Percentiles rank a stretch among this genome's conserved stretches.
Evolutionary conservation across 2,113 vertebrate species (phyloP).

Genomic region (Triplophysa siluroides): DNA sequence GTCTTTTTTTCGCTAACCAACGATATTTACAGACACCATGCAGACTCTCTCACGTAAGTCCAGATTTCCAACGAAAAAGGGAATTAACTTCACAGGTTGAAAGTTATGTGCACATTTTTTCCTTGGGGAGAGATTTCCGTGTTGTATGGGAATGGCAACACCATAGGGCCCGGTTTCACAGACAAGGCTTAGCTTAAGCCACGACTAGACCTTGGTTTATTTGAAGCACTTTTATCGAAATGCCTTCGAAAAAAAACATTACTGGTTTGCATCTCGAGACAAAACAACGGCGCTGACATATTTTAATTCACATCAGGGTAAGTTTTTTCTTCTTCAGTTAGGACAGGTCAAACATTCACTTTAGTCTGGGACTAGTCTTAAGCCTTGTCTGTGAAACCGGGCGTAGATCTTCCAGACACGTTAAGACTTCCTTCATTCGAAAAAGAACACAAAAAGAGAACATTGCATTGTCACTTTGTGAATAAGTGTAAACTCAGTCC

Average conservation of each 20-base stretch:
- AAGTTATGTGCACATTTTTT: constrained; percentile 55
- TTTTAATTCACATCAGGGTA: no score
- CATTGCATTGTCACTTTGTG: constrained; percentile 44
- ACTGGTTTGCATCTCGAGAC: no score
- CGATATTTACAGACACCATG: constrained; percentile 81
- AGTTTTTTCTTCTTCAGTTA: no score
- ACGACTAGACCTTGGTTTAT: no score
- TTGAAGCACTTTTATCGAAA: no score
- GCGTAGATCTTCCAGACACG: constrained; percentile 35
- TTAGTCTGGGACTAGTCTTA: no score
- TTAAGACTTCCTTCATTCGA: constrained; percentile 50
- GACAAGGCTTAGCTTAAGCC: no score
- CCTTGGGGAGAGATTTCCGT: constrained; percentile 37
- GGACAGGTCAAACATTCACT: no score
- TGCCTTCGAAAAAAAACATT: no score
- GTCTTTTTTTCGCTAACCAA: constrained; percentile 63
- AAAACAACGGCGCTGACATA: no score
- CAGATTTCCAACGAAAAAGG: constrained; percentile 52
- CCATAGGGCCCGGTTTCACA: not conserved
- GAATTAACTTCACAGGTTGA: constrained; percentile 50
- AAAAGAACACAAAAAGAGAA: constrained; percentile 10
- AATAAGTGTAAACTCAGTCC: constrained; percentile 52
- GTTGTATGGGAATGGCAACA: constrained; percentile 56
- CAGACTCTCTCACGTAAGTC: constrained; percentile 62
- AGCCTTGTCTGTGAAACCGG: no score